Percentiles rank a stretch among this genome's conserved stretches.
phyloP scores from a whole-genome alignment of 2,888 invertebrate genomes.

The Mechanitis mazaeus region DNA sequence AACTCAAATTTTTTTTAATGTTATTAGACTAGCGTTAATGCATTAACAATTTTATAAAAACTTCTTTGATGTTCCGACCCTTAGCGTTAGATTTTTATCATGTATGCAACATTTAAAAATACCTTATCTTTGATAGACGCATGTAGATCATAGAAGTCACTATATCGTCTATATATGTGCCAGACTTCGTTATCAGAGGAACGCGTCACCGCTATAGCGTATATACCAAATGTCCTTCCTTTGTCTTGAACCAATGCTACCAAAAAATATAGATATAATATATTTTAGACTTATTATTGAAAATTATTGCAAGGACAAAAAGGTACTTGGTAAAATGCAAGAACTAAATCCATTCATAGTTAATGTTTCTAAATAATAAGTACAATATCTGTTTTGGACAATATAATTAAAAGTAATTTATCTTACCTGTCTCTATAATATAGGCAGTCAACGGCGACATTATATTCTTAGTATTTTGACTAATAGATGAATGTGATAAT shows the following conservation, averaged over 20 bases:
- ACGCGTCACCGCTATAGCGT: constrained; percentile 88
- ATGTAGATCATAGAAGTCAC: constrained; percentile 94
- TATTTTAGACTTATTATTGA: background rate
- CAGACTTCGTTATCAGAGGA: constrained; percentile 84
- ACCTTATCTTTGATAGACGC: constrained; percentile 86
- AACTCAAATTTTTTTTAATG: no score
- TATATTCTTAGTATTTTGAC: constrained; percentile 57
- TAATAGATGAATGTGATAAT: constrained; percentile 64
- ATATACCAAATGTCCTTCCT: constrained; percentile 91
- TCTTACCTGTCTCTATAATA: constrained; percentile 80
- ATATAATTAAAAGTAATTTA: background rate
- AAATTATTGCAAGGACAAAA: background rate
- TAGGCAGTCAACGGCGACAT: constrained; percentile 73
- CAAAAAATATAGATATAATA: background rate
- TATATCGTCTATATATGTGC: constrained; percentile 95
- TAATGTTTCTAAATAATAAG: background rate
- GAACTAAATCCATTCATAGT: background rate
- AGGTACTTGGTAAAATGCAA: background rate
- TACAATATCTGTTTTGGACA: background rate
- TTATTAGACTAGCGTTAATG: no score
- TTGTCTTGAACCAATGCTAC: constrained; percentile 87
- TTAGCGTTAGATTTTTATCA: no score
- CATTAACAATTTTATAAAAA: no score
- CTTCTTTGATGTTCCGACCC: background rate
- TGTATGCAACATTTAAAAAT: background rate